These are phyloP conservation scores for Bombus breviceps DNA, from an alignment of 1,140 invertebrate species.

Conservation along the genomic window DNA sequence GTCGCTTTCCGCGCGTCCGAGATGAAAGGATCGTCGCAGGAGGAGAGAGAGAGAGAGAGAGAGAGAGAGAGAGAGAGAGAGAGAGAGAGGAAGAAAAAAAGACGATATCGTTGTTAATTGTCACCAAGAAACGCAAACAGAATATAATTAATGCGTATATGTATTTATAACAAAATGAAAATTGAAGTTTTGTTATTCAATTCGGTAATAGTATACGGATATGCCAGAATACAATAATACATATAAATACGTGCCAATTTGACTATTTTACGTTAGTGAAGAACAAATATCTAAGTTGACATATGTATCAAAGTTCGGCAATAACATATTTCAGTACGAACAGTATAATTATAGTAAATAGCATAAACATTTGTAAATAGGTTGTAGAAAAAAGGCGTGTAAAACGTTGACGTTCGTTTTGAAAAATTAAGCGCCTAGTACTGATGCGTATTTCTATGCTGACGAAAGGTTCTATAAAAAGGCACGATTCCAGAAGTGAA, in stretches of 20 bases:
- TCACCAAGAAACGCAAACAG: background rate
- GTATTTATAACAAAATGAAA: background rate
- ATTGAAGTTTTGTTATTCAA: background rate
- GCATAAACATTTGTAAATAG: background rate
- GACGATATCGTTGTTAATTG: background rate
- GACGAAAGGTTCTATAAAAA: constrained; percentile 5
- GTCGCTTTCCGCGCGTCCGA: constrained; percentile 63
- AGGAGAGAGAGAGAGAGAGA: constrained; percentile 20
- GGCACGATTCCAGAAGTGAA: constrained; percentile 34
- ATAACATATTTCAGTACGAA: background rate
- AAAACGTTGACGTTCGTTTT: background rate
- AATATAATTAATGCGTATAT: background rate
- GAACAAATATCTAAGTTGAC: too few species aligned
- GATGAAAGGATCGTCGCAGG: constrained; percentile 16
- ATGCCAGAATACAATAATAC: too few species aligned
- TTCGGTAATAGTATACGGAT: too few species aligned
- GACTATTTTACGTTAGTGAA: background rate
- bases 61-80: constrained; percentile 19
- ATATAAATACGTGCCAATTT: too few species aligned
- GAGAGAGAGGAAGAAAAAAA: background rate
- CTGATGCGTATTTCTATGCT: background rate
- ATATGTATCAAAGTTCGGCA: background rate
- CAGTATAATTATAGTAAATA: background rate
- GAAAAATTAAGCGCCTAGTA: background rate
- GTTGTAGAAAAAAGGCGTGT: background rate